Base-by-base conservation (phyloP, 2,113 vertebrate species). In the Lamprotornis superbus region DNA sequence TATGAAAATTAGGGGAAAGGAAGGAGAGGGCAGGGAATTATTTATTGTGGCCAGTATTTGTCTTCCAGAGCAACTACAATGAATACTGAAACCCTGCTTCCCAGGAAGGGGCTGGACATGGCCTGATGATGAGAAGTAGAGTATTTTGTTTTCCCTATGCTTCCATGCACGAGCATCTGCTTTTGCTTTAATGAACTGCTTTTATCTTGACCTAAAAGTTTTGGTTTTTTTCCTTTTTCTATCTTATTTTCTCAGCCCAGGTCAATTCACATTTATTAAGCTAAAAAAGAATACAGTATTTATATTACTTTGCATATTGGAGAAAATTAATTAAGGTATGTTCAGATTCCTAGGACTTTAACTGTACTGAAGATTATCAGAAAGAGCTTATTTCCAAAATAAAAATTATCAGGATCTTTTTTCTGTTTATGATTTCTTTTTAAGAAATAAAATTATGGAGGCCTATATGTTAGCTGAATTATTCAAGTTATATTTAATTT, bases 131-230 rank as follows among this genome's bases (percentile, higher is more conserved):
- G 23, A 37, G 12, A 70, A 42, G 13, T 15, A 3, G 65, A 42
- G 13, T 15, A 3, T 33, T 74, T 70, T 53, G 4, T 59, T 86
- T 90, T 85, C 25, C 20, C 37, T 75, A 59, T 63, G 7, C 4
- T 83, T 67, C 13, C 0, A 1, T 1, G 1, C 0, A 5, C 16
- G 53, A 75, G 5, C 2, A 9, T 67, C 61, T 56, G 20, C 5
- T 92, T 76, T 67, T 57, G 5, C 7, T 70, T 83, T 71, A 57
- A 37, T 46, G 49, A 70, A 37, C 3, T 25, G 6, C 3, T 3
- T 59, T 75, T 76, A 31, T 55, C 25, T 59, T 68, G 46, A 65
- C 31, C 4, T 8, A 40, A 4, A 7, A 12, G 8, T 8, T n/a
- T 16, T 28, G 3, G 3, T 2, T 39, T 40, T 30, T 39, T 74